Percentiles rank a stretch among this genome's conserved stretches.
Conservation (phyloP, 2,888 invertebrate species). For the Vesta saturnalis region DNA sequence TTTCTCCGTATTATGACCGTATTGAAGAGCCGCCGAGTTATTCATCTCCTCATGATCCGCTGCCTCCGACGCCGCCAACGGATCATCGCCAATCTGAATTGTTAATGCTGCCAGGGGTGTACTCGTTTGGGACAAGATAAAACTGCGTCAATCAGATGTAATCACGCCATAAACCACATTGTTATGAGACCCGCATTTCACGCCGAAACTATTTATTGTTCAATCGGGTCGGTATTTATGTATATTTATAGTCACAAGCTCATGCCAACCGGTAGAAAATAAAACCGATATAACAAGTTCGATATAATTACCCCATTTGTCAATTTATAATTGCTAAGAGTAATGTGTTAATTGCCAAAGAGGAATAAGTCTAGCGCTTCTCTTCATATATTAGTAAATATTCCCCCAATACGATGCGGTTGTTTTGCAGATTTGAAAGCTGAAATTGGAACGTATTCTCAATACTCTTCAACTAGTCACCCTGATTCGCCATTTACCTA, state of each 20-base stretch:
- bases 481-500: too few species aligned
- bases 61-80: slow-evolving; percentile 45
- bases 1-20: slow-evolving; percentile 56
- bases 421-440: too few species aligned
- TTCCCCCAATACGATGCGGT: too few species aligned
- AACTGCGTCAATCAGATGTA: slow-evolving; percentile 51
- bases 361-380: background rate
- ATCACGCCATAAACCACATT: slow-evolving; percentile 44
- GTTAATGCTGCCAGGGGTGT: slow-evolving; percentile 57
- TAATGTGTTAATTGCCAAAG: background rate
- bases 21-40: slow-evolving; percentile 55
- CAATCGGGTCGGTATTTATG: slow-evolving; percentile 52
- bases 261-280: slow-evolving; percentile 19
- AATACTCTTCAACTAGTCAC: too few species aligned
- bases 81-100: slow-evolving; percentile 60
- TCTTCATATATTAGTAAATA: slow-evolving; percentile 5
- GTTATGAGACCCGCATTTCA: slow-evolving; percentile 50
- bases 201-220: slow-evolving; percentile 50
- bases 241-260: slow-evolving; percentile 48
- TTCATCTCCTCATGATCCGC: slow-evolving; percentile 51
- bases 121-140: slow-evolving; percentile 39
- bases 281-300: slow-evolving; percentile 29
- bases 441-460: too few species aligned
- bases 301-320: slow-evolving; percentile 6
- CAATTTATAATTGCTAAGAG: background rate